A percentile compares a stretch with the other conserved stretches of the same genome.
Evolutionary conservation across 2,888 invertebrate genomes (phyloP).

Genomic region (Glaucopsyche alexis): DNA sequence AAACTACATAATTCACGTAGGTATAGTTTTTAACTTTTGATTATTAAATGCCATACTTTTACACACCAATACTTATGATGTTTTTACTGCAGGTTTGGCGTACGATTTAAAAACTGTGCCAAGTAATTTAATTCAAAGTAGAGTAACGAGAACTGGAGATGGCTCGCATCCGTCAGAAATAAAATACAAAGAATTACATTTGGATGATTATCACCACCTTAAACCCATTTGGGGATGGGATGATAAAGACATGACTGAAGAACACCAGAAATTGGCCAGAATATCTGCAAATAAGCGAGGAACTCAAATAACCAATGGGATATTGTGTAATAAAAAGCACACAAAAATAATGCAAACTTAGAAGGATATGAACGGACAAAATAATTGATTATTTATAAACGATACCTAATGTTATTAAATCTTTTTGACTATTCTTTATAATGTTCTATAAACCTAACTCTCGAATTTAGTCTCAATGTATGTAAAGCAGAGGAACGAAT

Average conservation of each 20-base stretch:
- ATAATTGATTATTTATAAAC: too few species aligned
- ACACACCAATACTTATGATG: too few species aligned
- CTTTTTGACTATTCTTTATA: too few species aligned
- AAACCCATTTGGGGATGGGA: slow-evolving; percentile 91
- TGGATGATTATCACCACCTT: slow-evolving; percentile 63
- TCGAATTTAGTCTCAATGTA: too few species aligned
- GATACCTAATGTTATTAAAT: neutral
- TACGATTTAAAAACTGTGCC: slow-evolving; percentile 92
- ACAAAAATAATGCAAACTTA: neutral
- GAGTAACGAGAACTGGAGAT: slow-evolving; percentile 87
- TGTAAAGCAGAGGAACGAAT: too few species aligned
- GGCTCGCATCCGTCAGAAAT: slow-evolving; percentile 73
- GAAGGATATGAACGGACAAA: too few species aligned
- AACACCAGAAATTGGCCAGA: slow-evolving; percentile 81
- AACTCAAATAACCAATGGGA: neutral
- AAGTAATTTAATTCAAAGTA: slow-evolving; percentile 83
- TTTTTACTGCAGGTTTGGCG: slow-evolving; percentile 88
- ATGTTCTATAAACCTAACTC: too few species aligned
- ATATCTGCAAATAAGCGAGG: slow-evolving; percentile 45
- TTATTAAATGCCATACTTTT: too few species aligned
- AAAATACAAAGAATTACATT: slow-evolving; percentile 38
- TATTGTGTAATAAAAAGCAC: neutral
- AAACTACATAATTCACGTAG: too few species aligned
- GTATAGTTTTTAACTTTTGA: too few species aligned
- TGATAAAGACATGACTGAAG: slow-evolving; percentile 85